Evolutionary conservation across 2,797 vertebrate species (phyloP).

Genomic region (Coluber constrictor): DNA sequence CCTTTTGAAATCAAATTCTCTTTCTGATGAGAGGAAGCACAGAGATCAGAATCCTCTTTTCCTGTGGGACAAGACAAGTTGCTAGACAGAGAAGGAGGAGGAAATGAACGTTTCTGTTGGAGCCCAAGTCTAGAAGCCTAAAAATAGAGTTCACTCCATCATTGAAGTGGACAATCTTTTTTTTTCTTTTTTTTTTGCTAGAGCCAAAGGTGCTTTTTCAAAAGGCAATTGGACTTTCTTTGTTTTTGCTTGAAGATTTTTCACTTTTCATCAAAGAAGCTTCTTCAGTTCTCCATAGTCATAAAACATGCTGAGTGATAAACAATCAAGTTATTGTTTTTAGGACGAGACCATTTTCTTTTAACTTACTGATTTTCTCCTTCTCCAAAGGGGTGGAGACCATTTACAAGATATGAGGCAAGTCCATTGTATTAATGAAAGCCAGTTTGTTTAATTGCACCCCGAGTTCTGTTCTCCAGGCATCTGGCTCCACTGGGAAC

Average conservation of each 20-base stretch:
- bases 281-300: no score
- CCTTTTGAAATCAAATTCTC: background rate
- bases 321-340: background rate
- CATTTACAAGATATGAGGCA: background rate
- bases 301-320: background rate
- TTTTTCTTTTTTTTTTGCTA: no score
- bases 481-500: no score
- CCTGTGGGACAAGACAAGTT: background rate
- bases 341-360: background rate
- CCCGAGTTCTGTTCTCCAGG: background rate
- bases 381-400: background rate
- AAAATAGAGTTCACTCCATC: background rate
- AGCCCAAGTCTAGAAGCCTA: background rate
- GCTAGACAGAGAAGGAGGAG: background rate
- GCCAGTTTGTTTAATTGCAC: background rate
- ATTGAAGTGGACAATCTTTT: background rate
- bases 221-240: no score
- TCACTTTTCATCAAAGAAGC: no score
- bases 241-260: no score
- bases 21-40: background rate
- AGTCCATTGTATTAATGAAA: background rate
- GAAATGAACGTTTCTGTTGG: background rate
- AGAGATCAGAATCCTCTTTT: background rate
- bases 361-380: background rate
- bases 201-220: no score